Evolutionary conservation across 2,797 vertebrate genomes (phyloP), one percentile per base, ranked within the genome.

Genomic region (Falco peregrinus): DNA sequence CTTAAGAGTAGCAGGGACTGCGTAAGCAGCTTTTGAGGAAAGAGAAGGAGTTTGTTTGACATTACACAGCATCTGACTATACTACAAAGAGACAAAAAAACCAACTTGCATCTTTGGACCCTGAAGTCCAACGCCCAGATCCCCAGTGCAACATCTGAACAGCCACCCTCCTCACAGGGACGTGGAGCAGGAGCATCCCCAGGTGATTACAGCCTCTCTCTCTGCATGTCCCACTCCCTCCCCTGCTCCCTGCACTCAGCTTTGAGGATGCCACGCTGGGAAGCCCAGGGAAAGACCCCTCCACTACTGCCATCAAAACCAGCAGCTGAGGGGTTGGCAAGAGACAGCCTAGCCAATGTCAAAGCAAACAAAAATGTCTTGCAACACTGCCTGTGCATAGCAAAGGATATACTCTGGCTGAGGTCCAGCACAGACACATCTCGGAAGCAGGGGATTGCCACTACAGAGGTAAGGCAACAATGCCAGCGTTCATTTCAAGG

Each of bases 381-480:
- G 39, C 21, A 29, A 48, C 1, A 1, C 39, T 47, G 24, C 16
- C n/a, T 13, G 16, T 29, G 6, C 5, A 1, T 16, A 25, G 45
- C 59, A 37, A 56, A 75, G 11, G 16, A 24, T 5, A 48, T 41
- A 28, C 41, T 63, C 10, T 14, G 13, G 29, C 22, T 5, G 3
- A 63, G 35, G 29, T 21, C 54, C 48, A 41, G 48, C 31, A 35
- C 35, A 50, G 21, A 48, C 8, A 1, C 3, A 11, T 43, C 50
- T 50, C 71, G 13, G 57, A 57, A 26, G 43, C 57, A 37, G 19
- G 26, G 43, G 28, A 51, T 11, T 9, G 4, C 50, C 64, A 10
- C 28, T 20, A 4, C 13, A 20, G 22, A 33, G 41, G 16, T 31
- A 48, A 33, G 16, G 15, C 21, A 77, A 33, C 18, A 10, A 19